A percentile compares a stretch with the other conserved stretches of the same genome.
Evolutionary conservation across 2,888 invertebrate species (phyloP).

Genomic region (Encarsia formosa): DNA sequence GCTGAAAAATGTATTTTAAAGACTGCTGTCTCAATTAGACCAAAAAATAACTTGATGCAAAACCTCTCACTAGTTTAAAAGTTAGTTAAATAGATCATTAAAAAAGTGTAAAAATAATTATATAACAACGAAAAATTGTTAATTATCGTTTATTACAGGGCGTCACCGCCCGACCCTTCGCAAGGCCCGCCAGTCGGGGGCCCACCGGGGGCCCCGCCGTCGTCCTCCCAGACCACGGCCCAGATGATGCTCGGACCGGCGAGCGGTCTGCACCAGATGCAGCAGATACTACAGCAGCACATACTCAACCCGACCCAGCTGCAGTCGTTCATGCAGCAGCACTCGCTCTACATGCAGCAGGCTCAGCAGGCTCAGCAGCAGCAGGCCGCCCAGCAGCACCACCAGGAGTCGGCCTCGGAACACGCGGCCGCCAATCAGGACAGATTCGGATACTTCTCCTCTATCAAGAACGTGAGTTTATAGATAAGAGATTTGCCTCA

Average conservation of each 20-base stretch:
- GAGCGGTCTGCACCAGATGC: slow-evolving; percentile 69
- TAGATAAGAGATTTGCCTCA: neutral
- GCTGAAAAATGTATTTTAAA: too few species aligned
- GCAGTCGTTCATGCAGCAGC: slow-evolving; percentile 77
- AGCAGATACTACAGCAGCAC: slow-evolving; percentile 74
- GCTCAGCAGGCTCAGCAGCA: slow-evolving; percentile 58
- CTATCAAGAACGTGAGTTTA: slow-evolving; percentile 46
- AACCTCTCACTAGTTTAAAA: too few species aligned
- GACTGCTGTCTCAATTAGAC: too few species aligned
- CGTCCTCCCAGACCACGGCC: slow-evolving; percentile 49
- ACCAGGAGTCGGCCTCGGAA: slow-evolving; percentile 44
- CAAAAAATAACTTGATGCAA: too few species aligned
- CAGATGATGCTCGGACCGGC: slow-evolving; percentile 60
- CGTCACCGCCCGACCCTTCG: slow-evolving; percentile 59
- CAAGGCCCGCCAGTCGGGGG: slow-evolving; percentile 57
- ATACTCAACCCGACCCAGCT: slow-evolving; percentile 68
- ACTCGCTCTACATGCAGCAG: slow-evolving; percentile 68
- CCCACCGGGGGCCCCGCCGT: slow-evolving; percentile 51
- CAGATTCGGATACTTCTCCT: slow-evolving; percentile 49
- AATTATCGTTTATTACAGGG: too few species aligned
- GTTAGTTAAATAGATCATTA: too few species aligned
- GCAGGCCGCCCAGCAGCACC: slow-evolving; percentile 22
- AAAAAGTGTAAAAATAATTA: too few species aligned
- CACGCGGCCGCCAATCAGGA: slow-evolving; percentile 34
- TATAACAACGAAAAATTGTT: too few species aligned